Evolutionary conservation across 2,888 invertebrate genomes (phyloP).

Genomic region (Sicus ferrugineus): DNA sequence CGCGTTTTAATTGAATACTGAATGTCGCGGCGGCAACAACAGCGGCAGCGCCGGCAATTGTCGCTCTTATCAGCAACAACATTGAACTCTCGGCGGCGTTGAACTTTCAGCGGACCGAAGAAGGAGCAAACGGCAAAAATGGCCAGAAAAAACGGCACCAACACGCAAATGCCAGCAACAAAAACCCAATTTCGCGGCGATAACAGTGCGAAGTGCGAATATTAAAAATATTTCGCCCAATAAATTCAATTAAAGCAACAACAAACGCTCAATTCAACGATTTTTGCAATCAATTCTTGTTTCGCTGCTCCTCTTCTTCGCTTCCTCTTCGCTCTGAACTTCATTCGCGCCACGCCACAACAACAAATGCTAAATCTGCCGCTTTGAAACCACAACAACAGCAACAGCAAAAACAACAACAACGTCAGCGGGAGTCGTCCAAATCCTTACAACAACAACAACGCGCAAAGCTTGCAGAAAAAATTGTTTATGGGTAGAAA

Average conservation of each 20-base stretch:
- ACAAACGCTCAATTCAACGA: neutral
- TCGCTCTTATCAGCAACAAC: slow-evolving; percentile 43
- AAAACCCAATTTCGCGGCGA: neutral
- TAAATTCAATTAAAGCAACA: neutral
- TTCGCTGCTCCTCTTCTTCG: neutral
- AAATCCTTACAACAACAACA: slow-evolving; percentile 9
- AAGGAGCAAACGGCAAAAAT: neutral
- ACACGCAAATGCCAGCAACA: neutral
- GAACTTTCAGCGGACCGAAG: slow-evolving; percentile 2
- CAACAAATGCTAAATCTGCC: neutral
- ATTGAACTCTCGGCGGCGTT: slow-evolving; percentile 44
- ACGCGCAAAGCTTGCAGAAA: slow-evolving; percentile 22
- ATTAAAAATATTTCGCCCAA: neutral
- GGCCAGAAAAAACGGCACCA: neutral
- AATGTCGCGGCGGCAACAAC: neutral
- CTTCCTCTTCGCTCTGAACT: neutral
- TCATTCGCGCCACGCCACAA: slow-evolving; percentile 6
- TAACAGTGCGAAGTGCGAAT: neutral
- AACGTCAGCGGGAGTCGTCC: neutral
- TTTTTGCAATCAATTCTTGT: neutral
- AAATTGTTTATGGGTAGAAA: slow-evolving; percentile 64
- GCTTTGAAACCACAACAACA: neutral
- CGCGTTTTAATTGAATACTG: slow-evolving; percentile 4
- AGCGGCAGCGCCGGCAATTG: neutral
- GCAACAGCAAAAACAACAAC: slow-evolving; percentile 14